Conservation (phyloP, 2,113 vertebrate genomes). For the Eolophus roseicapilla region DNA sequence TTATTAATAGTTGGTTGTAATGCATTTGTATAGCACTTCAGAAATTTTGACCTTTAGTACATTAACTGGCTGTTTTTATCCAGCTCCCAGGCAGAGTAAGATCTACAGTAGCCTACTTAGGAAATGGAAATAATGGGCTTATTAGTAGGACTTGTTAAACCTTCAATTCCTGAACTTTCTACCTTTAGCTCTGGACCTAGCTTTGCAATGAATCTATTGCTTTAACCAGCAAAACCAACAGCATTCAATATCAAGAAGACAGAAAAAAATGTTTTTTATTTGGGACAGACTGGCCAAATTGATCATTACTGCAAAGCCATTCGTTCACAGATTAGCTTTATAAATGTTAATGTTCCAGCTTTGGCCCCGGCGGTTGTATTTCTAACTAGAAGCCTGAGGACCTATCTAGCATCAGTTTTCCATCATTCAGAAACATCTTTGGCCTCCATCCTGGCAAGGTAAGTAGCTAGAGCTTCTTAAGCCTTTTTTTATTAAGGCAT, state of each 20-base stretch:
- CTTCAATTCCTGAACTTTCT: background rate
- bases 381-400: background rate
- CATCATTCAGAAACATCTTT: background rate
- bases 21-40: constrained; percentile 65
- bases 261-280: background rate
- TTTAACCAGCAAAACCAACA: background rate
- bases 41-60: constrained; percentile 78
- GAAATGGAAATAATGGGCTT: constrained; percentile 48
- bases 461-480: background rate
- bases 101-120: constrained; percentile 32
- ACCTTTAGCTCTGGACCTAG: background rate
- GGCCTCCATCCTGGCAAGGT: background rate
- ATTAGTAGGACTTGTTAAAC: constrained; percentile 57
- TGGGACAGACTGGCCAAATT: background rate
- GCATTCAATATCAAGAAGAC: background rate
- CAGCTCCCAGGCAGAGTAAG: constrained; percentile 49
- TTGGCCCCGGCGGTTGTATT: background rate
- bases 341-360: background rate
- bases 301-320: background rate
- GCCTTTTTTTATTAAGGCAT: background rate
- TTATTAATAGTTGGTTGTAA: constrained; percentile 75
- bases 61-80: constrained; percentile 65
- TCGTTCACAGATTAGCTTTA: background rate
- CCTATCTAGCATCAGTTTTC: background rate
- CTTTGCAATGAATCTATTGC: background rate